Conservation (phyloP, 2,113 vertebrate genomes). For the Eupsittula cactorum region DNA sequence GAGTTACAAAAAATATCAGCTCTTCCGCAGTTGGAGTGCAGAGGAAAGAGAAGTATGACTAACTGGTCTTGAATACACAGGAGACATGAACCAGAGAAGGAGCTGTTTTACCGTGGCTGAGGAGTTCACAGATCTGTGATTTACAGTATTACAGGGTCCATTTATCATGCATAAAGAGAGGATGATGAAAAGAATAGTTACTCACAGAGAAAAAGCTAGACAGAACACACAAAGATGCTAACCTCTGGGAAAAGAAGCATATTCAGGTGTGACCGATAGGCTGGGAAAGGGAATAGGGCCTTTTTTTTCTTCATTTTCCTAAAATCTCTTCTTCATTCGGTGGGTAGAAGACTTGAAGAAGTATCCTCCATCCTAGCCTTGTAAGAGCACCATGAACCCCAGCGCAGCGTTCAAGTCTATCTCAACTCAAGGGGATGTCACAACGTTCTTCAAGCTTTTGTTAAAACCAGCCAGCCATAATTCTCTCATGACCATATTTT, state of each 20-base stretch:
- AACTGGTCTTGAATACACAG: constrained; percentile 10
- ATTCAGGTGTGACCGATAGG: neutral
- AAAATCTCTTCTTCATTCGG: neutral
- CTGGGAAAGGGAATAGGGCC: neutral
- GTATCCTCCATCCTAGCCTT: neutral
- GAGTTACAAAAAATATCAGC: neutral
- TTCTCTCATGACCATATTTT: neutral
- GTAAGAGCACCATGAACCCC: neutral
- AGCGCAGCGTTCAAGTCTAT: neutral
- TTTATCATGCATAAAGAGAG: constrained; percentile 49
- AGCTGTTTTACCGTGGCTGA: constrained; percentile 5
- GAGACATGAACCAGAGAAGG: constrained; percentile 9
- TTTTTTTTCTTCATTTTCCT: neutral
- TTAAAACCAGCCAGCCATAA: neutral
- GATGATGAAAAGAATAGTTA: constrained; percentile 57
- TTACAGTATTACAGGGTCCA: constrained; percentile 32
- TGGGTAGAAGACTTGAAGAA: neutral
- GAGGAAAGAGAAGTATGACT: constrained; percentile 7
- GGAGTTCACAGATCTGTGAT: constrained; percentile 55
- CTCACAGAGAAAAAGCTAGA: constrained; percentile 46
- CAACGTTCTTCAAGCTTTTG: neutral
- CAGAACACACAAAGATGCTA: neutral
- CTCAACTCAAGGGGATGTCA: neutral
- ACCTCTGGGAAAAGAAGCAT: neutral
- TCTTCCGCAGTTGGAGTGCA: neutral